Evolutionary conservation across 2,797 vertebrate genomes (phyloP).

Genomic region (Malurus leucopterus): DNA sequence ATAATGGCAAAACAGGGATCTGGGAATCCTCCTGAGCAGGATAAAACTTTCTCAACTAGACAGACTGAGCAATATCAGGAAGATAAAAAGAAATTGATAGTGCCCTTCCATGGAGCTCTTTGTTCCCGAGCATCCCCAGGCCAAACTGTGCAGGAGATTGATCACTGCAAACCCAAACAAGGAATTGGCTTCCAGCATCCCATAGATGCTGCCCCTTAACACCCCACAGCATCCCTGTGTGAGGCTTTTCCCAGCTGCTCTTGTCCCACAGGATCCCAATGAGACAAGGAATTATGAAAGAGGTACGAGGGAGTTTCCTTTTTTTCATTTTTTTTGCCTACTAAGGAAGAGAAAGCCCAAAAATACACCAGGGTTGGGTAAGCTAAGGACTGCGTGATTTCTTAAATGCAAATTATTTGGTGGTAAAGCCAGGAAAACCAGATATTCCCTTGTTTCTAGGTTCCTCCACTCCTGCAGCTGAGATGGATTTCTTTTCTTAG

Average conservation of each 20-base stretch:
- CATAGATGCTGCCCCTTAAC: not conserved
- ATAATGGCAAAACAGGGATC: conserved; percentile 15
- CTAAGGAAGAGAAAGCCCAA: not conserved
- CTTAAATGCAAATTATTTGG: not conserved
- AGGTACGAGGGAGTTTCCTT: rapidly evolving
- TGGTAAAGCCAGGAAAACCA: not conserved
- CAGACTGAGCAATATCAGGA: conserved; percentile 25
- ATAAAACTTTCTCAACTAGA: conserved; percentile 44
- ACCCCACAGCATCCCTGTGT: not conserved
- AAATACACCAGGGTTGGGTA: rapidly evolving
- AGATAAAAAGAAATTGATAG: conserved; percentile 44
- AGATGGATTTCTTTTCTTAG: not conserved
- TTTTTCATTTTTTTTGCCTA: not conserved
- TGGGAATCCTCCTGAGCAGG: not conserved
- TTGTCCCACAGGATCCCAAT: not conserved
- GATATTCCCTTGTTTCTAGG: not conserved
- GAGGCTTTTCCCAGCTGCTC: not conserved
- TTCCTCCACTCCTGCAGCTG: not conserved
- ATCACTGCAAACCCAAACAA: not conserved
- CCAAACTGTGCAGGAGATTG: not conserved
- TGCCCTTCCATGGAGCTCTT: not conserved
- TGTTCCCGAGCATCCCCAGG: conserved; percentile 12
- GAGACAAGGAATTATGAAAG: not conserved
- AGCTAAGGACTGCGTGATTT: not conserved
- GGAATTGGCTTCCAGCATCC: not conserved